These are phyloP conservation scores for Pseudorhombus dupliciocellatus DNA, from an alignment of 2,113 vertebrate species.

Conservation along the genomic window DNA sequence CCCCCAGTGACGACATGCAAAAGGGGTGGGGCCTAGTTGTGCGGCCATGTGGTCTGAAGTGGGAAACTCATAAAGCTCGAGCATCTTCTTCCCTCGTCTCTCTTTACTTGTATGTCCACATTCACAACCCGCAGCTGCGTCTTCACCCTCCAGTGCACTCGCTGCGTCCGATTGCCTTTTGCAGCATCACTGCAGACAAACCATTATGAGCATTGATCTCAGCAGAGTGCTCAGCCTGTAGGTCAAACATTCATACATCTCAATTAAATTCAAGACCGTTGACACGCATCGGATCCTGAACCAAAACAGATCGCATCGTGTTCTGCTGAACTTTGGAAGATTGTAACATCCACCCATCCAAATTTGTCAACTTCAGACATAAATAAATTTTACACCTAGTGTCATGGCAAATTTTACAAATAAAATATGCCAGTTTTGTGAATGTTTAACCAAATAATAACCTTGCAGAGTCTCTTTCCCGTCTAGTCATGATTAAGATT, in stretches of 20 bases:
- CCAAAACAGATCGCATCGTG: not conserved
- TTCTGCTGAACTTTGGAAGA: not conserved
- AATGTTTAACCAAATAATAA: too few species aligned
- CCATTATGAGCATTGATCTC: slow-evolving; percentile 24
- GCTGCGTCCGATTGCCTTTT: not conserved
- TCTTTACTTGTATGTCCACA: not conserved
- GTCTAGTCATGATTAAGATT: too few species aligned
- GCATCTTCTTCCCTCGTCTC: not conserved
- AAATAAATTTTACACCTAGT: too few species aligned
- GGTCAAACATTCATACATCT: slow-evolving; percentile 5
- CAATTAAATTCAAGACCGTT: not conserved
- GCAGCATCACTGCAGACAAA: not conserved
- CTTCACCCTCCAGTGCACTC: not conserved
- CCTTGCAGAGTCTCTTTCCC: too few species aligned
- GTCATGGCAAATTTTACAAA: too few species aligned
- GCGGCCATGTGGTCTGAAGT: too few species aligned
- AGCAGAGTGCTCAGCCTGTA: not conserved
- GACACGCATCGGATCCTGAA: not conserved
- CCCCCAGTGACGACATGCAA: too few species aligned
- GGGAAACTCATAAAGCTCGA: not conserved
- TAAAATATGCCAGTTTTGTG: too few species aligned
- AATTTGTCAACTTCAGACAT: too few species aligned
- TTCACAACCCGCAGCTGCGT: not conserved
- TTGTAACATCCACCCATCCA: too few species aligned
- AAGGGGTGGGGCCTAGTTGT: too few species aligned